Conservation (phyloP, 2,113 vertebrate species). For the Thoracochromis brauschi region DNA sequence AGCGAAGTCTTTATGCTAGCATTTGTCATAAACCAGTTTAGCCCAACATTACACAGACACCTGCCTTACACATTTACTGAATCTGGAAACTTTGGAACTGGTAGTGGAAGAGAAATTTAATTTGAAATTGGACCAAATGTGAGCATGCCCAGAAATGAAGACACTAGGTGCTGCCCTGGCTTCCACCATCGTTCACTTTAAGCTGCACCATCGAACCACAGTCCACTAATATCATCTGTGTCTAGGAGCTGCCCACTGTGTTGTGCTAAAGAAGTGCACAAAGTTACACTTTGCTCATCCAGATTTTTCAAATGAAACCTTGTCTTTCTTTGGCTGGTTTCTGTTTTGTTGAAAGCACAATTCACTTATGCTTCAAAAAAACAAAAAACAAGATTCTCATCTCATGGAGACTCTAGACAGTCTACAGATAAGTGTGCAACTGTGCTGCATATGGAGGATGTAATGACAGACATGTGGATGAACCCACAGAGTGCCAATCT, state of each 20-base stretch:
- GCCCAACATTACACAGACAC: neutral
- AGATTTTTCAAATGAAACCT: neutral
- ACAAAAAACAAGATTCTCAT: neutral
- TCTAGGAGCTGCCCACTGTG: neutral
- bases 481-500: constrained; percentile 22
- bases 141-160: neutral
- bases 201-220: neutral
- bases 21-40: neutral
- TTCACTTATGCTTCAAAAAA: neutral
- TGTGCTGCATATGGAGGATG: neutral
- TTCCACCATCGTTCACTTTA: neutral
- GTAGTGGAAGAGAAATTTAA: neutral
- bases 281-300: neutral
- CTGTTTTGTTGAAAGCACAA: neutral
- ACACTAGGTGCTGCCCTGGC: neutral
- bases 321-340: neutral
- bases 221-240: no score
- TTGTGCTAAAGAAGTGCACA: neutral
- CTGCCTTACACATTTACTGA: neutral
- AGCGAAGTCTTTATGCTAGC: neutral
- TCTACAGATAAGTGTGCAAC: neutral
- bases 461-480: constrained; percentile 8
- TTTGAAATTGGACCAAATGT: neutral
- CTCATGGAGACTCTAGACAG: neutral
- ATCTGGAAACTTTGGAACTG: neutral